phyloP scores from a whole-genome alignment of 2,113 vertebrate species.

The Mustela nigripes region DNA sequence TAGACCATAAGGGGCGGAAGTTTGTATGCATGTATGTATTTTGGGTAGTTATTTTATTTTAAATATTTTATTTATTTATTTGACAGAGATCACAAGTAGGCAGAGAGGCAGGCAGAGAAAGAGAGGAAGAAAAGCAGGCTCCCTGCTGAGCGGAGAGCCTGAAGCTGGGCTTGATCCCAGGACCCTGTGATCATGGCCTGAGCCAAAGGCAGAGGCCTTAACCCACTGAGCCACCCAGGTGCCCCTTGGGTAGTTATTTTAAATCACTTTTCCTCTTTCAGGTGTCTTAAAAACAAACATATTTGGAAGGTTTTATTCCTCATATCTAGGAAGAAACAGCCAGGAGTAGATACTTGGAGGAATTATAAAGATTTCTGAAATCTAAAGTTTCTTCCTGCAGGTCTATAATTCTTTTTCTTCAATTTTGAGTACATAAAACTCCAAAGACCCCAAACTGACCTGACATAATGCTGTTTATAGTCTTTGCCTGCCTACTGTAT shows the following conservation, averaged over 20 bases:
- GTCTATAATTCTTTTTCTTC: neutral
- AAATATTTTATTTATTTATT: too few relatives aligned
- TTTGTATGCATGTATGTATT: neutral
- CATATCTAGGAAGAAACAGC: neutral
- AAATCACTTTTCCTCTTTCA: conserved; percentile 9
- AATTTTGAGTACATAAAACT: conserved; percentile 34
- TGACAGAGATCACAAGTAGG: too few relatives aligned
- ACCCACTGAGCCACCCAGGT: too few relatives aligned
- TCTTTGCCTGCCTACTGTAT: neutral
- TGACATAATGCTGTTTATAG: neutral
- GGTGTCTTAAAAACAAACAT: neutral
- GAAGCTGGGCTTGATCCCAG: too few relatives aligned
- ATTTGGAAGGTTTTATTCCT: conserved; percentile 30
- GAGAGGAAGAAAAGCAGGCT: too few relatives aligned
- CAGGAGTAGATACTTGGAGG: neutral
- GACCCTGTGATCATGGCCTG: too few relatives aligned
- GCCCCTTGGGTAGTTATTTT: conserved; percentile 1
- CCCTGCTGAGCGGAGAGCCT: too few relatives aligned
- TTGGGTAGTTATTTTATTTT: conserved; percentile 21
- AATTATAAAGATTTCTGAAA: conserved; percentile 48
- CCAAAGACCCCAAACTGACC: neutral
- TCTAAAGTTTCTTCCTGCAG: conserved; percentile 14
- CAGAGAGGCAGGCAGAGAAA: too few relatives aligned
- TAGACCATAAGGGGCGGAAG: neutral
- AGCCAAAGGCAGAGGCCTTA: too few relatives aligned